Evolutionary conservation across 2,888 invertebrate species (phyloP).

Genomic region (Limnephilus rhombicus): DNA sequence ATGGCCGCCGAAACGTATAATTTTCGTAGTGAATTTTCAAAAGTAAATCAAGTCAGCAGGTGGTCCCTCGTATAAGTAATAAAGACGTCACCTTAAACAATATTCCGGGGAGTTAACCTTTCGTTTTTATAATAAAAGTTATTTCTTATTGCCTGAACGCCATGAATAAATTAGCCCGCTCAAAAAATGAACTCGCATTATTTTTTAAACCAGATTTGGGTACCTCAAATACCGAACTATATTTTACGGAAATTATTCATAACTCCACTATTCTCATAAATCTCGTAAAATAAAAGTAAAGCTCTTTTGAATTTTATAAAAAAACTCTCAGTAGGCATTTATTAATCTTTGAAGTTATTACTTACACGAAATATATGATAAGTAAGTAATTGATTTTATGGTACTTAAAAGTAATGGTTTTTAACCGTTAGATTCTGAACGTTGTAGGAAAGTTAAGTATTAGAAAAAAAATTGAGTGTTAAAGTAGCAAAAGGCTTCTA

Average conservation of each 20-base stretch:
- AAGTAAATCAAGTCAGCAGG: slow-evolving; percentile 62
- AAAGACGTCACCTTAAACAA: slow-evolving; percentile 62
- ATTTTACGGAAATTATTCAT: slow-evolving; percentile 17
- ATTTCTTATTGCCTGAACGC: slow-evolving; percentile 48
- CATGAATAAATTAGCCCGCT: slow-evolving; percentile 57
- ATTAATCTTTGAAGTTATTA: background rate
- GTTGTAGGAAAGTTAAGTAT: no score
- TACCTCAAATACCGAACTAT: background rate
- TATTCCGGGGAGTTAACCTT: slow-evolving; percentile 46
- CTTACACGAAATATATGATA: background rate
- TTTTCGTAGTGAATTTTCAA: slow-evolving; percentile 58
- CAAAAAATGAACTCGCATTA: slow-evolving; percentile 40
- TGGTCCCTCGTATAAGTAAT: slow-evolving; percentile 62
- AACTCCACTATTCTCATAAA: background rate
- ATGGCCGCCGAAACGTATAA: slow-evolving; percentile 58
- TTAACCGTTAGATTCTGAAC: no score
- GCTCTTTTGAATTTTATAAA: background rate
- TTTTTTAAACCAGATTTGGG: slow-evolving; percentile 35
- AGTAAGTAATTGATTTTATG: no score
- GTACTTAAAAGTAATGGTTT: no score
- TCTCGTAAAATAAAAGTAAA: background rate
- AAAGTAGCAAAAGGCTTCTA: no score
- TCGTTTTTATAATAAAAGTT: slow-evolving; percentile 44
- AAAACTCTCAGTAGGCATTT: background rate
- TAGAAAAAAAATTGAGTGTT: no score